These are phyloP conservation scores for Drosophila kohkoa DNA, from an alignment of 1,140 invertebrate species.

Conservation along the genomic window DNA sequence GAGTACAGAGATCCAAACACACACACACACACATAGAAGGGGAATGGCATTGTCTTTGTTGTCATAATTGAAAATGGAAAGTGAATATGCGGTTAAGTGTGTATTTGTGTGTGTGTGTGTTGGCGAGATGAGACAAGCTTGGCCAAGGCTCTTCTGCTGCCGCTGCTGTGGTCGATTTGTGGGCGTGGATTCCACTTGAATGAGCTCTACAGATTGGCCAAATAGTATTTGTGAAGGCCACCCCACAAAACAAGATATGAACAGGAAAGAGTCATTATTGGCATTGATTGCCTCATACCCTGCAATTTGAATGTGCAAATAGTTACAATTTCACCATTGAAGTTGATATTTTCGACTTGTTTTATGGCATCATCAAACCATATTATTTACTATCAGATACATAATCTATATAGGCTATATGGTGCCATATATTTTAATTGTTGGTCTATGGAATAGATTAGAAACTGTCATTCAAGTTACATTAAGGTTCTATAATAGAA, in stretches of 20 bases:
- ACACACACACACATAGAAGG: slow-evolving; percentile 1
- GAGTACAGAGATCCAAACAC: slow-evolving; percentile 29
- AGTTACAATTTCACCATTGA: not conserved
- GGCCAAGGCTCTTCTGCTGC: slow-evolving; percentile 7
- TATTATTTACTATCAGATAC: not conserved
- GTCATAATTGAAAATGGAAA: slow-evolving; percentile 77
- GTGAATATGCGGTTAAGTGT: slow-evolving; percentile 44
- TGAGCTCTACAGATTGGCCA: slow-evolving; percentile 25
- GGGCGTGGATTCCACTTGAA: slow-evolving; percentile 27
- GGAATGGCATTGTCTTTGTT: slow-evolving; percentile 59
- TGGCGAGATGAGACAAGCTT: slow-evolving; percentile 33
- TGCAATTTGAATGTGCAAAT: not conserved
- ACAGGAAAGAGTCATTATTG: slow-evolving; percentile 15
- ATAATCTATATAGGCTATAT: slow-evolving; percentile 2
- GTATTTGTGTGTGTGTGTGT: slow-evolving; percentile 27
- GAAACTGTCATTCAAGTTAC: not conserved
- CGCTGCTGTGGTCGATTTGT: slow-evolving; percentile 18
- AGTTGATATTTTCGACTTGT: not conserved
- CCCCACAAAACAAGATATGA: slow-evolving; percentile 26
- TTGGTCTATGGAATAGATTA: not conserved
- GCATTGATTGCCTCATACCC: slow-evolving; percentile 3
- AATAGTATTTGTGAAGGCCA: slow-evolving; percentile 37
- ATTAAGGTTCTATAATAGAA: not conserved
- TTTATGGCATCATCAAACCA: slow-evolving; percentile 3
- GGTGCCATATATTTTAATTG: not conserved